Evolutionary conservation across 2,797 vertebrate genomes (phyloP).

Genomic region (Trichosurus vulpecula): DNA sequence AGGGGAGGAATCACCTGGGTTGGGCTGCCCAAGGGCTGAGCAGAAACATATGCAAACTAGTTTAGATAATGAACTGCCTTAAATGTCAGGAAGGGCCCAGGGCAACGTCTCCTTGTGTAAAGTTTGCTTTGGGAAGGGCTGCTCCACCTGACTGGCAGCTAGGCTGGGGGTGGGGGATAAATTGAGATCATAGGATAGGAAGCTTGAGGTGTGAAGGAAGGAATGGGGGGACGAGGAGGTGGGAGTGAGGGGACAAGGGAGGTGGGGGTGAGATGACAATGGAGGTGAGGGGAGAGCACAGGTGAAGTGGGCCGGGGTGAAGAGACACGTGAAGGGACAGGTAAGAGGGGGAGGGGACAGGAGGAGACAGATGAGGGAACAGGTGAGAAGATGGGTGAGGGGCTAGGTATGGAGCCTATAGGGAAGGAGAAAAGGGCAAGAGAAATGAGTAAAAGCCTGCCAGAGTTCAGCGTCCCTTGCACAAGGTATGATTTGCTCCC

Average conservation of each 20-base stretch:
- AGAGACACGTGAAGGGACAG: neutral
- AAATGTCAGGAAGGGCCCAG: conserved; percentile 80
- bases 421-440: neutral
- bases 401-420: neutral
- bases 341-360: neutral
- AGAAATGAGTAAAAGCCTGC: neutral
- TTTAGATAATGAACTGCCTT: conserved; percentile 40
- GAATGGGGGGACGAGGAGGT: neutral
- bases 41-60: conserved; percentile 41
- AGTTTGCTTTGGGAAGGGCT: conserved; percentile 76
- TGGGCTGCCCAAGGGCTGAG: conserved; percentile 12
- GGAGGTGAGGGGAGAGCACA: neutral
- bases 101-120: conserved; percentile 60
- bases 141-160: conserved; percentile 68
- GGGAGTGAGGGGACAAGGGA: neutral
- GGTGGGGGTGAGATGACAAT: no score
- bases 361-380: neutral
- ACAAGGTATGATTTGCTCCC: neutral
- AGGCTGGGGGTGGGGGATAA: conserved; percentile 35
- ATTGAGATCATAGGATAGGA: neutral
- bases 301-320: neutral
- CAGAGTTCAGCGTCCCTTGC: neutral
- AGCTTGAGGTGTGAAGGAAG: neutral
- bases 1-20: neutral
- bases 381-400: neutral